phyloP scores from a whole-genome alignment of 2,888 invertebrate genomes.

The Hedychridium roseum region DNA sequence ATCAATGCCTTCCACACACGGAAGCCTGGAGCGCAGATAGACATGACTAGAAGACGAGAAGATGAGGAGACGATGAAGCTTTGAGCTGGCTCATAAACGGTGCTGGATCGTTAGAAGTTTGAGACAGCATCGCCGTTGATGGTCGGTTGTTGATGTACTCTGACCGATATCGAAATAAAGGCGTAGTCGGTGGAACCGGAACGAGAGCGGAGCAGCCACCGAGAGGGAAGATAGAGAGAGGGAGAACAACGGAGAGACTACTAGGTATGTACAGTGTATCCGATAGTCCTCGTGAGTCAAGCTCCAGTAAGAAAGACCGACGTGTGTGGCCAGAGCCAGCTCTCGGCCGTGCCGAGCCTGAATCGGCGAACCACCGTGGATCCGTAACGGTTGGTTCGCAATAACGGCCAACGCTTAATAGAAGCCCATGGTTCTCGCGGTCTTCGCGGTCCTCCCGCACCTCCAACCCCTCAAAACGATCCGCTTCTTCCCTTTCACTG shows the following conservation, averaged over 20 bases:
- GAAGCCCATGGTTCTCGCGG: slow-evolving; percentile 28
- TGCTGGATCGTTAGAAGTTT: too few species aligned
- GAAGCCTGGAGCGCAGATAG: too few species aligned
- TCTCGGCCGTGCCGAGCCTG: too few species aligned
- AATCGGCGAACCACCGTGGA: slow-evolving; percentile 38
- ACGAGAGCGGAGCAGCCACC: slow-evolving; percentile 1
- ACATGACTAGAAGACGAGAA: too few species aligned
- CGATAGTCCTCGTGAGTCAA: too few species aligned
- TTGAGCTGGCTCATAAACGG: too few species aligned
- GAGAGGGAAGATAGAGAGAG: slow-evolving; percentile 8
- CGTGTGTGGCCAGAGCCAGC: slow-evolving; percentile 46
- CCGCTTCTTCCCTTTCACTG: background rate
- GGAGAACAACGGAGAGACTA: background rate
- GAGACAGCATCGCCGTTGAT: background rate
- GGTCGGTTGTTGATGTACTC: background rate
- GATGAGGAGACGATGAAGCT: too few species aligned
- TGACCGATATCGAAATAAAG: background rate
- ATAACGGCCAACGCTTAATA: slow-evolving; percentile 46
- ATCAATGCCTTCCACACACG: too few species aligned
- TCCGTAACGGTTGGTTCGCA: slow-evolving; percentile 41
- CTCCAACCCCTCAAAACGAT: slow-evolving; percentile 2
- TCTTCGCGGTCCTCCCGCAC: slow-evolving; percentile 2
- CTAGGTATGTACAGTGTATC: slow-evolving; percentile 13
- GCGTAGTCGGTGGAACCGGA: background rate
- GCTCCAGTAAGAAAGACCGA: slow-evolving; percentile 28